Percentiles rank a stretch among this genome's conserved stretches.
These are phyloP conservation scores for Trachelus tabidus DNA, from an alignment of 2,888 invertebrate species.

Conservation along the genomic window DNA sequence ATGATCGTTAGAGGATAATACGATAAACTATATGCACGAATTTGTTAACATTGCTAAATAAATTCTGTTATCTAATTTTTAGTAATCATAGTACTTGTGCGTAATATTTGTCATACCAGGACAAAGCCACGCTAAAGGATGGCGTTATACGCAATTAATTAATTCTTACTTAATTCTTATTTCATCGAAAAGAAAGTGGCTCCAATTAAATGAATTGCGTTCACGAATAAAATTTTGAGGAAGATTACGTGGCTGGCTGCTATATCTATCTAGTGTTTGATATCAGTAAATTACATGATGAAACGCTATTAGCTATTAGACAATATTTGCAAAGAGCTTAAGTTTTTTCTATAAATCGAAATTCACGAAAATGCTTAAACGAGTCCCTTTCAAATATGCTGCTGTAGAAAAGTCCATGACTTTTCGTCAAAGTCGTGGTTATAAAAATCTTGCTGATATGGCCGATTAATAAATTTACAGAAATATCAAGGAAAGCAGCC, in stretches of 20 bases:
- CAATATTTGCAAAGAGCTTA: neutral
- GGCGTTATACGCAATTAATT: neutral
- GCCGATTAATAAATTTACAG: neutral
- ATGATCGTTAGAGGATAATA: slow-evolving; percentile 10
- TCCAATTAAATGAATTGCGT: neutral
- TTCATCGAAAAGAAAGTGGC: neutral
- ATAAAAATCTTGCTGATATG: neutral
- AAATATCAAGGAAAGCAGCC: neutral
- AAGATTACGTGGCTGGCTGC: neutral
- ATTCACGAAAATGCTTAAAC: neutral
- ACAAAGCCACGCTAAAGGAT: neutral
- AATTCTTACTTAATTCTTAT: neutral
- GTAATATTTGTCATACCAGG: slow-evolving; percentile 22
- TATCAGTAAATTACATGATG: neutral
- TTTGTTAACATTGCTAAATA: slow-evolving; percentile 43
- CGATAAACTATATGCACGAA: slow-evolving; percentile 45
- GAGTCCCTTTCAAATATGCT: neutral
- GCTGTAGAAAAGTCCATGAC: neutral
- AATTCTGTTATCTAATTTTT: slow-evolving; percentile 30
- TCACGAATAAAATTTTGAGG: neutral
- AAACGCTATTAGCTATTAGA: neutral
- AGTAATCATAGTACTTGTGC: slow-evolving; percentile 44
- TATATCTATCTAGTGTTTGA: neutral
- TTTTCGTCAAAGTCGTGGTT: neutral
- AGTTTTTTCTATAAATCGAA: neutral